Conservation (phyloP, 2,113 vertebrate genomes). For the Orientallactaga bullata region DNA sequence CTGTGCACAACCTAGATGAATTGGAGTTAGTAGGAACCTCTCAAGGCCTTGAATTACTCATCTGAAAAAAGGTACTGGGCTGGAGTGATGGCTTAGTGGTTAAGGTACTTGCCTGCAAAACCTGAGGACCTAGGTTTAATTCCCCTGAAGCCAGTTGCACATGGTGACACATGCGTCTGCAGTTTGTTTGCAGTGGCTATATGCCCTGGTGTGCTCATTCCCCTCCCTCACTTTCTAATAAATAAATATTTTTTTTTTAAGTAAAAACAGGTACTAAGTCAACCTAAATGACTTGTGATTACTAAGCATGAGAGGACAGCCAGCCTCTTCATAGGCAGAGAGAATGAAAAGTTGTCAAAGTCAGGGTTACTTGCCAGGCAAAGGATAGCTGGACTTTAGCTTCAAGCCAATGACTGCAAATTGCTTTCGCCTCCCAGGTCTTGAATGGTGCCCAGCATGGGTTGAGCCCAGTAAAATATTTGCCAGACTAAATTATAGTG, state of each 20-base stretch:
- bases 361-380: not conserved
- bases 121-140: no score
- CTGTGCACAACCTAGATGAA: not conserved
- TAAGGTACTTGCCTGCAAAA: no score
- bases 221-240: no score
- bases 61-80: not conserved
- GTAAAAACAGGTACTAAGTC: not conserved
- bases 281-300: not conserved
- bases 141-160: no score
- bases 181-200: no score
- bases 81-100: no score
- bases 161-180: no score
- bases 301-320: not conserved
- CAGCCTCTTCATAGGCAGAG: not conserved
- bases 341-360: not conserved
- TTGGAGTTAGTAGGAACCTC: not conserved
- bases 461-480: slow-evolving; percentile 68
- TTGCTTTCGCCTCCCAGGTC: not conserved
- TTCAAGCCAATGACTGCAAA: not conserved
- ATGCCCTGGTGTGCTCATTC: no score
- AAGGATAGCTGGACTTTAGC: not conserved
- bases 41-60: slow-evolving; percentile 8
- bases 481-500: slow-evolving; percentile 42
- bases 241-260: not conserved
- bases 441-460: slow-evolving; percentile 11